Evolutionary conservation across 2,888 invertebrate genomes (phyloP), one percentile per base, ranked within the genome.

Genomic region (Parasteatoda lunata): DNA sequence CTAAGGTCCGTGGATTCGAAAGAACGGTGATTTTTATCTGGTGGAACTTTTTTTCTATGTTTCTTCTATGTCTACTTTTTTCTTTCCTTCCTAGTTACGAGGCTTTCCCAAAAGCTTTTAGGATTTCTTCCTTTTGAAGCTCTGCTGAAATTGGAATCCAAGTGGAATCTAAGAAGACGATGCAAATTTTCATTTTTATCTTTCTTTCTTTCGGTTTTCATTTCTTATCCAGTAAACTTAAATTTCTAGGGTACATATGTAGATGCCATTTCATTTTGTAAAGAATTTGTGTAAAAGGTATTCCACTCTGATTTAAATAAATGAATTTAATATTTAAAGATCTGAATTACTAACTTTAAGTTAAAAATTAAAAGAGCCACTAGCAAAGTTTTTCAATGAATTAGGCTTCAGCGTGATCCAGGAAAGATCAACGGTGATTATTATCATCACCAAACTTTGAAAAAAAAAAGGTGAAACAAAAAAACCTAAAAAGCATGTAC

Each of bases 81-180:
- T 15, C 66, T 72, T 52, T 51, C 64, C 68, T 79, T 78, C 48
- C 80, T 80, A 80, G 80, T 85, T 80, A 80, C 85, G 85, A 85
- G 75, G 85, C 84, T 64, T 84, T 79, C 70, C 9, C 75, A 47
- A 70, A 76, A 73, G 80, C 80, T 80, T 85, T 85, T 85, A 80
- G 80, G 85, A 80, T 68, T 80, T 47, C 48, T 76, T 70, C 70
- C 69, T 71, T 77, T 65, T 68, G 65, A 72, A 75, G 64, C 49
- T 80, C 64, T 59, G 64, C 11, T 48, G 73, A 85, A 79, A 85
- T 80, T 85, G 80, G 69, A 85, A 64, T 79, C 65, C 68, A 85
- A 85, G 84, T 76, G 68, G 75, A 52, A 84, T 78, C 54, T 59
- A 69, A 78, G 68, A 15, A 66, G 48, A 77, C 66, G 72, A 84